Percentiles rank a stretch among this genome's conserved stretches.
Conservation (phyloP, 2,797 vertebrate genomes). For the Neosalanx taihuensis region DNA sequence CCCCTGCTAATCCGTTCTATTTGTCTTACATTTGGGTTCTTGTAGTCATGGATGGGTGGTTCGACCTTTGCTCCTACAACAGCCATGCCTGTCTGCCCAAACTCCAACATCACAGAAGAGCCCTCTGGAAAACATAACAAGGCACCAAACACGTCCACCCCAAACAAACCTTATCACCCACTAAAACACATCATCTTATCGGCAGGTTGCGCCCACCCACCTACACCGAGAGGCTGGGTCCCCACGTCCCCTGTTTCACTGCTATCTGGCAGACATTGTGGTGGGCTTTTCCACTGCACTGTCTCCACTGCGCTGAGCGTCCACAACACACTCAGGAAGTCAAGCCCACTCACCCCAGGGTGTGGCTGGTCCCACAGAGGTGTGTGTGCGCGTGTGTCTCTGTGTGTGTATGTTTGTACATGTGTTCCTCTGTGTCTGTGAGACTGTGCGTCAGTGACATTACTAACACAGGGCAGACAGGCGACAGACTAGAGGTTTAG, state of each 20-base stretch:
- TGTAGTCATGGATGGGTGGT: conserved; percentile 21
- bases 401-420: conserved; percentile 3
- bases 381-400: neutral
- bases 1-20: neutral
- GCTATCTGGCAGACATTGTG: conserved; percentile 55
- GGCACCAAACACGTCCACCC: conserved; percentile 40
- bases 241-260: conserved; percentile 38
- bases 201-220: neutral
- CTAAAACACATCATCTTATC: conserved; percentile 31
- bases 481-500: neutral
- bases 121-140: conserved; percentile 48
- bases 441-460: conserved; percentile 24
- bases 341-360: conserved; percentile 59
- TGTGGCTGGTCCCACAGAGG: conserved; percentile 44
- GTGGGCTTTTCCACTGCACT: conserved; percentile 58
- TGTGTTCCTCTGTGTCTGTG: conserved; percentile 1
- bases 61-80: conserved; percentile 14
- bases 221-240: conserved; percentile 32
- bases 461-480: neutral
- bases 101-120: conserved; percentile 4
- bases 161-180: conserved; percentile 46
- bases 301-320: conserved; percentile 38
- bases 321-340: conserved; percentile 49
- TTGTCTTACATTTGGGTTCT: conserved; percentile 15
- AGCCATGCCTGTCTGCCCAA: neutral